Evolutionary conservation across 2,888 invertebrate genomes (phyloP), one percentile per base, ranked within the genome.

Genomic region (Nasonia oneida): DNA sequence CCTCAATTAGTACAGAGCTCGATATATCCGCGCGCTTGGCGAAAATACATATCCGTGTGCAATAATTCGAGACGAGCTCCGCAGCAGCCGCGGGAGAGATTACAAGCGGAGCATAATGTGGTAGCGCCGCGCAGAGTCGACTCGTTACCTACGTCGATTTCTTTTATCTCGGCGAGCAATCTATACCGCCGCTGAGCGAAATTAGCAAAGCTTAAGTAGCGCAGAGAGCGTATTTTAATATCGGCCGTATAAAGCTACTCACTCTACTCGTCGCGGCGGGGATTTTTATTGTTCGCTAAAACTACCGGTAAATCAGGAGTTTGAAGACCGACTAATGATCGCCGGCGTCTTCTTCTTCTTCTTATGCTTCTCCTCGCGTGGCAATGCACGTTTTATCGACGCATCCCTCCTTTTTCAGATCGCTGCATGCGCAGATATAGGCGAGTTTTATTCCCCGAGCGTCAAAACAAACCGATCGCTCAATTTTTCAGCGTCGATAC

Each of bases 181-280:
- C 76, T 71, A 73, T 29, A 29, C 29, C 29, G 29, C 70, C 83
- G 76, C 79, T 70, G n/a, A 14, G 77, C 64, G 74, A 81, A 86
- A 86, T 86, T 86, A 86, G 83, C 83, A 74, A 71, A 75, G 76
- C 53, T 82, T 80, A 73, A 83, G 78, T 71, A 61, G 57, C 57
- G 1, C 81, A 50, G 78, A 50, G 76, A 50, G 76, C 74, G 64
- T 61, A 77, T 86, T 83, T 83, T 83, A 83, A 86, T 86, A 83
- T 86, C 86, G 39, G 79, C 71, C 74, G 39, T 37, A 29, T 42
- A 33, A 76, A n/a, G n/a, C n/a, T 37, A 37, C 37, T 37, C 37
- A 4, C 37, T 37, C 37, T 4, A 5, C 37, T 23, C n/a, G n/a
- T 29, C 29, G 29, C 29, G 29, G 29, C 29, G 29, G 29, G 23